These are phyloP conservation scores for Austrolebias charrua DNA, from an alignment of 2,797 vertebrate species.

Conservation along the genomic window DNA sequence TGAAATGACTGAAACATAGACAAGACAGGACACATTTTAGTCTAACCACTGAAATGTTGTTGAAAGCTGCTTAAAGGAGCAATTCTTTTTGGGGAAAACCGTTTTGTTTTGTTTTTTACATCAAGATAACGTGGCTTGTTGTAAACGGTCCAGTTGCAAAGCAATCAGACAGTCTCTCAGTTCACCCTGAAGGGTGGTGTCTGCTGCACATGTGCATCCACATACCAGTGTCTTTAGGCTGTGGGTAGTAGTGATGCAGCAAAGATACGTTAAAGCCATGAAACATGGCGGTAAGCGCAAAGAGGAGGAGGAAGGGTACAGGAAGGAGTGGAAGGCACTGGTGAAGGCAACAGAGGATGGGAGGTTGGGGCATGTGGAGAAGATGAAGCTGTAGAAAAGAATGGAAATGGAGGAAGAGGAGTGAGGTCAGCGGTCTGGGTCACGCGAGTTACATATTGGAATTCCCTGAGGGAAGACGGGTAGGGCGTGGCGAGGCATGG, in stretches of 20 bases:
- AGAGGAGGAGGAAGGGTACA: constrained; percentile 22
- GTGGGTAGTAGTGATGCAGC: constrained; percentile 17
- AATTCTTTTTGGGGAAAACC: constrained; percentile 37
- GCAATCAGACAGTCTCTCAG: constrained; percentile 45
- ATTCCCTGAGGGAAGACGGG: constrained; percentile 57
- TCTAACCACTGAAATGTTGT: constrained; percentile 19
- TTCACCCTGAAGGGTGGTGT: constrained; percentile 53
- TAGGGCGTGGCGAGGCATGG: constrained; percentile 46
- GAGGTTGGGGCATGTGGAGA: constrained; percentile 31
- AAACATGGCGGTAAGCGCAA: constrained; percentile 39
- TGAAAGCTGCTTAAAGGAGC: constrained; percentile 40
- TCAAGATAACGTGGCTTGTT: constrained; percentile 28
- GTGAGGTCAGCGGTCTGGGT: constrained; percentile 64
- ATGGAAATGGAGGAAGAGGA: constrained; percentile 47
- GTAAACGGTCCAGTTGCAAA: constrained; percentile 34
- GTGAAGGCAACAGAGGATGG: constrained; percentile 36
- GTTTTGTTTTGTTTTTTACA: constrained; percentile 18
- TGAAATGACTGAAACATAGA: constrained; percentile 35
- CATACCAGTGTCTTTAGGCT: constrained; percentile 57
- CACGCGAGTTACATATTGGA: constrained; percentile 65
- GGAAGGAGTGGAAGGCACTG: constrained; percentile 35
- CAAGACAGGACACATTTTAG: constrained; percentile 31
- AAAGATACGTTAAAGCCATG: constrained; percentile 56
- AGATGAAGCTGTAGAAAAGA: constrained; percentile 43
- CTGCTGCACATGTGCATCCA: constrained; percentile 57